Conservation (phyloP, 2,888 invertebrate species). For the Sialis lutaria region DNA sequence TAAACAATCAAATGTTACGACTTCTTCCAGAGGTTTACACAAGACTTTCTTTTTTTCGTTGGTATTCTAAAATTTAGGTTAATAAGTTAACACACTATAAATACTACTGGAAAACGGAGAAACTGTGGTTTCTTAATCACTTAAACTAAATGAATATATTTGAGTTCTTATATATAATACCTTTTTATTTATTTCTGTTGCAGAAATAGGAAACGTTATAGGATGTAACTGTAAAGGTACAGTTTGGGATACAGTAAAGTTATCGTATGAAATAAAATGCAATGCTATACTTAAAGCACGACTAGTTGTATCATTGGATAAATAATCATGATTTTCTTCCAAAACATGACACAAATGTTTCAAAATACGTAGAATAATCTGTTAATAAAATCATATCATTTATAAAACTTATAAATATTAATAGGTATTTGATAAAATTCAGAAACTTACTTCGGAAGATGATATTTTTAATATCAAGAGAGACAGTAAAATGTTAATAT, state of each 20-base stretch:
- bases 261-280: conserved; percentile 2
- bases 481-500: no score
- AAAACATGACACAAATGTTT: not conserved
- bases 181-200: not conserved
- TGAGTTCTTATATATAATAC: not conserved
- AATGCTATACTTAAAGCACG: conserved; percentile 1
- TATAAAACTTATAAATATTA: no score
- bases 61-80: not conserved
- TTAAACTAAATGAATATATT: not conserved
- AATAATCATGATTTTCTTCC: conserved; percentile 16
- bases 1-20: not conserved
- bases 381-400: no score
- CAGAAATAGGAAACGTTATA: not conserved
- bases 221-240: not conserved
- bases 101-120: no score
- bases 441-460: no score
- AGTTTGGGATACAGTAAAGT: not conserved
- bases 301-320: conserved; percentile 27
- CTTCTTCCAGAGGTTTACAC: not conserved
- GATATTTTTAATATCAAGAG: no score
- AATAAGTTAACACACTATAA: not conserved
- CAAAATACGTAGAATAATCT: no score
- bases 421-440: no score
- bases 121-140: no score
- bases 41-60: conserved; percentile 1